Evolutionary conservation across 2,113 vertebrate species (phyloP).

Genomic region (Alouatta palliata): DNA sequence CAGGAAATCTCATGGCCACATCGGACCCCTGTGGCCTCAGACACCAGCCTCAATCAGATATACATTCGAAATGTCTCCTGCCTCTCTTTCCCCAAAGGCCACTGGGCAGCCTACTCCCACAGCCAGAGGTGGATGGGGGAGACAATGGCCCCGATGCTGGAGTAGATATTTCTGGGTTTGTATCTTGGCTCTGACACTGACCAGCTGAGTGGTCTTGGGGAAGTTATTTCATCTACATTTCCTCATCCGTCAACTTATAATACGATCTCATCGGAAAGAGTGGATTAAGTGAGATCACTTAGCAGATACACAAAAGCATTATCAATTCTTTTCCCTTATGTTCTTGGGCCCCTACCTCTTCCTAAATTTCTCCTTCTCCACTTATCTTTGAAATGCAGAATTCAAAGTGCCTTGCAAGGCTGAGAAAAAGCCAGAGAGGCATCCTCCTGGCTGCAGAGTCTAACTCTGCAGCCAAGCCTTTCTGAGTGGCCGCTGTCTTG

Average conservation of each 20-base stretch:
- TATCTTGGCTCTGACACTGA: not conserved
- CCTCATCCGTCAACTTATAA: not conserved
- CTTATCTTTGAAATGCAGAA: not conserved
- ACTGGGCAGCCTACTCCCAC: not conserved
- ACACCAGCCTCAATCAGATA: not conserved
- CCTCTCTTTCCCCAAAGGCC: not conserved
- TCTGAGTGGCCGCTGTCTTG: rapidly evolving
- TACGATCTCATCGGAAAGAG: not conserved
- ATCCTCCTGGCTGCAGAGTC: not conserved
- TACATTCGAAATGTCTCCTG: not conserved
- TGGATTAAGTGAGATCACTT: not conserved
- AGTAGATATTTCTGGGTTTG: no score
- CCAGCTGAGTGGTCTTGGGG: not conserved
- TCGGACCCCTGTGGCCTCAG: not conserved
- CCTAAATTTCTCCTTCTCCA: not conserved
- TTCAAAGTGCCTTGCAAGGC: not conserved
- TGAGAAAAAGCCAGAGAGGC: not conserved
- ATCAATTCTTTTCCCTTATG: not conserved
- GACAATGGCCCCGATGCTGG: not conserved
- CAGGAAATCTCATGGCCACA: not conserved
- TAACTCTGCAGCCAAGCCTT: not conserved
- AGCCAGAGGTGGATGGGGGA: not conserved
- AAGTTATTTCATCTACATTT: not conserved
- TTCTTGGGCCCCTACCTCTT: not conserved
- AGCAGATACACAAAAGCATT: not conserved